Evolutionary conservation across 2,113 vertebrate species (phyloP).

Genomic region (Dolichallabes microphthalmus): DNA sequence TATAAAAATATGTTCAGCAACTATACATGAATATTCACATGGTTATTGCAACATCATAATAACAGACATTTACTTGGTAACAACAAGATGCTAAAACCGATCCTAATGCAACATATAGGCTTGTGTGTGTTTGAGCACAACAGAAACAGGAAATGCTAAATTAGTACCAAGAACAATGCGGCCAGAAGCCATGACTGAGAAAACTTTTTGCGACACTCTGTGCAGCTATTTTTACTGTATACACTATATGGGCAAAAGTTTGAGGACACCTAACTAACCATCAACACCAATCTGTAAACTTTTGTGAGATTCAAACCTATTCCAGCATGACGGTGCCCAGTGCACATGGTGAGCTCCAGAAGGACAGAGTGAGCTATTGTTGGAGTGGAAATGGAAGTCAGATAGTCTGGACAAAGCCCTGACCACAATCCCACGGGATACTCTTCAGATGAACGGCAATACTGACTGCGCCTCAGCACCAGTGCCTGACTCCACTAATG

Average conservation of each 20-base stretch:
- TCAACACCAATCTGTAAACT: neutral
- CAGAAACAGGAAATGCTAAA: neutral
- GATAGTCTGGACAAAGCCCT: neutral
- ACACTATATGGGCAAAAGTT: neutral
- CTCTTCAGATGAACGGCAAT: neutral
- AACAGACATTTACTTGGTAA: neutral
- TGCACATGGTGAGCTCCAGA: neutral
- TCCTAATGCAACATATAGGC: neutral
- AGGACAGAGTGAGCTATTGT: neutral
- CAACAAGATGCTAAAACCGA: neutral
- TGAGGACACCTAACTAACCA: neutral
- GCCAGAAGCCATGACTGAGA: neutral
- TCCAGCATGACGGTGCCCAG: neutral
- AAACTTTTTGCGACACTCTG: neutral
- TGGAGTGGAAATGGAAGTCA: neutral
- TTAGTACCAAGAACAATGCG: neutral
- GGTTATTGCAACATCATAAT: neutral
- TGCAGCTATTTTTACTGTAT: neutral
- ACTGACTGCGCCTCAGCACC: neutral
- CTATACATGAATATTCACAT: conserved; percentile 43
- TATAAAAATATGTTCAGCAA: conserved; percentile 60
- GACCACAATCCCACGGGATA: neutral
- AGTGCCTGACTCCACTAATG: neutral
- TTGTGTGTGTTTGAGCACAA: neutral
- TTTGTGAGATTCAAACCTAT: neutral